phyloP scores from a whole-genome alignment of 2,113 vertebrate species.

The Sus scrofa region DNA sequence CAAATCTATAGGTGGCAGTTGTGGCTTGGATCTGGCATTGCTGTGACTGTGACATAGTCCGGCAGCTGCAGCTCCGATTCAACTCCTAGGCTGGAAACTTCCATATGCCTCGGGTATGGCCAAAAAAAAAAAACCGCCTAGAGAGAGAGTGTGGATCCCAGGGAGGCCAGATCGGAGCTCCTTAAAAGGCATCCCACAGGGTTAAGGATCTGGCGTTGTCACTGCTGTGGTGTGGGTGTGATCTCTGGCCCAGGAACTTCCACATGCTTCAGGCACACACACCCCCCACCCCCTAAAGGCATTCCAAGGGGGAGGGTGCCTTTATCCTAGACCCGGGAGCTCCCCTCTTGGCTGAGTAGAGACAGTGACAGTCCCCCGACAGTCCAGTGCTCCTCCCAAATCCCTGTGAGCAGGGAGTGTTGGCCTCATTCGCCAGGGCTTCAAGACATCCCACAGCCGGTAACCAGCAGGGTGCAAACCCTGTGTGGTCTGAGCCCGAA shows the following conservation, averaged over 20 bases:
- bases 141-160: not conserved
- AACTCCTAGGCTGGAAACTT: too few species aligned
- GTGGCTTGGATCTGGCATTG: too few species aligned
- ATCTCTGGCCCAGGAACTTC: too few species aligned
- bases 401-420: not conserved
- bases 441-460: not conserved
- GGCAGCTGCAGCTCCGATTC: too few species aligned
- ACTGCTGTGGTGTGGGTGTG: too few species aligned
- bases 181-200: not conserved
- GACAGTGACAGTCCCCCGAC: not conserved
- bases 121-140: too few species aligned
- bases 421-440: not conserved
- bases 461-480: not conserved
- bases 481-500: rapidly evolving
- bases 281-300: not conserved
- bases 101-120: too few species aligned
- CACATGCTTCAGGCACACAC: too few species aligned
- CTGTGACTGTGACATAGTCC: too few species aligned
- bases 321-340: not conserved
- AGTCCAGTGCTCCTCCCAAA: not conserved
- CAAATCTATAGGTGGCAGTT: not conserved
- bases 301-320: not conserved
- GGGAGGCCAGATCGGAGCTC: not conserved
- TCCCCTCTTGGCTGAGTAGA: not conserved
- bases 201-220: too few species aligned